Conservation (phyloP, 2,888 invertebrate species). For the Sinhomidia bicolor region DNA sequence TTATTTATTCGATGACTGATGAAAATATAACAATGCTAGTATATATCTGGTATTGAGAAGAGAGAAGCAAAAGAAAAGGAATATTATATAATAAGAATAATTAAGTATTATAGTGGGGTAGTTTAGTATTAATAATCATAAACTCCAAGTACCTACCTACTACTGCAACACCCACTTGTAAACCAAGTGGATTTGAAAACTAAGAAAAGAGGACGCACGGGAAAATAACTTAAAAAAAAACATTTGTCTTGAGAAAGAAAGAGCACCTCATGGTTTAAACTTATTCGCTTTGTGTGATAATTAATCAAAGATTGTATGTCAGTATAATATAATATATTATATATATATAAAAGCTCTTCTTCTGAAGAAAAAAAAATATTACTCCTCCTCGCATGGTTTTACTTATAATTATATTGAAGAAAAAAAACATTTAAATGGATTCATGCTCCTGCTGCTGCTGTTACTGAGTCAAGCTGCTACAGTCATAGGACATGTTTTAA, state of each 20-base stretch:
- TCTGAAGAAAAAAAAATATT: too few relatives aligned
- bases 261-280: too few relatives aligned
- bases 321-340: too few relatives aligned
- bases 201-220: too few relatives aligned
- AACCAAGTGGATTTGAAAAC: slow-evolving; percentile 25
- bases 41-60: slow-evolving; percentile 8
- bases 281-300: too few relatives aligned
- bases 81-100: not conserved
- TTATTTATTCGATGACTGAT: slow-evolving; percentile 24
- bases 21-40: slow-evolving; percentile 20
- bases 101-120: slow-evolving; percentile 12
- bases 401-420: too few relatives aligned
- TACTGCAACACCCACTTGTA: not conserved
- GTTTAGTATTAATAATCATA: not conserved
- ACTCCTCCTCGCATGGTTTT: not conserved
- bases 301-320: too few relatives aligned
- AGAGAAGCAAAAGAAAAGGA: not conserved
- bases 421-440: not conserved
- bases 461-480: too few relatives aligned
- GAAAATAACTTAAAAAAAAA: not conserved
- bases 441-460: too few relatives aligned
- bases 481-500: too few relatives aligned
- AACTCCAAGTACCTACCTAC: not conserved
- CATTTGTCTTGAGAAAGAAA: too few relatives aligned
- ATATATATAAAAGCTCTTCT: too few relatives aligned